Conservation (phyloP, 2,113 vertebrate genomes). For the Apteryx mantelli region DNA sequence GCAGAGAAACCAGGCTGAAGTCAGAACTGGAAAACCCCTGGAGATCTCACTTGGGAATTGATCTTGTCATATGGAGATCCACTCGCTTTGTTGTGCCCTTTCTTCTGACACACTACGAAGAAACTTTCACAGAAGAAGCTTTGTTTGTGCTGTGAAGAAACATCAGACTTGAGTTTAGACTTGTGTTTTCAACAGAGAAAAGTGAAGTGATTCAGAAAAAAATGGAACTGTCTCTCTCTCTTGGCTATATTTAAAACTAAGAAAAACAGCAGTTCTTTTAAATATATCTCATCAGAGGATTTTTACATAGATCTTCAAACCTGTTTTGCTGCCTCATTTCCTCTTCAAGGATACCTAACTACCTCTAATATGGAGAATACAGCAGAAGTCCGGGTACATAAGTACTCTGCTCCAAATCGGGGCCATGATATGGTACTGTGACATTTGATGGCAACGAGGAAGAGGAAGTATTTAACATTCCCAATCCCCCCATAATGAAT, state of each 20-base stretch:
- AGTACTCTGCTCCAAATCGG: no score
- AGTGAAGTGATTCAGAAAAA: not conserved
- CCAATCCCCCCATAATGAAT: no score
- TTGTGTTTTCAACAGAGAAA: not conserved
- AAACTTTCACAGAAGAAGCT: not conserved
- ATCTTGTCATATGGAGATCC: no score
- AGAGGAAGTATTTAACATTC: no score
- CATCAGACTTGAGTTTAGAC: not conserved
- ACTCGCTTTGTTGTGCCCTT: not conserved
- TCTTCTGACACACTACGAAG: not conserved
- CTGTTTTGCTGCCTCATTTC: not conserved
- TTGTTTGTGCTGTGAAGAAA: not conserved
- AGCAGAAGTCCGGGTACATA: no score
- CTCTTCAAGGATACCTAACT: not conserved
- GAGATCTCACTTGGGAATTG: not conserved
- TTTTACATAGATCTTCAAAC: not conserved
- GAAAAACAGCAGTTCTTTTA: not conserved
- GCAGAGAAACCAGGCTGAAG: not conserved
- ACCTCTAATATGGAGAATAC: not conserved
- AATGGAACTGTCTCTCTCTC: not conserved
- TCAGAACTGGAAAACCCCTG: not conserved
- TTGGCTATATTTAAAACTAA: not conserved
- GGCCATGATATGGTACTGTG: no score
- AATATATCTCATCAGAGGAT: not conserved
- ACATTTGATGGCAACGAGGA: no score